A percentile compares a stretch with the other conserved stretches of the same genome.
phyloP scores from a whole-genome alignment of 2,797 vertebrate species.

The Hyperoplus lanceolatus region DNA sequence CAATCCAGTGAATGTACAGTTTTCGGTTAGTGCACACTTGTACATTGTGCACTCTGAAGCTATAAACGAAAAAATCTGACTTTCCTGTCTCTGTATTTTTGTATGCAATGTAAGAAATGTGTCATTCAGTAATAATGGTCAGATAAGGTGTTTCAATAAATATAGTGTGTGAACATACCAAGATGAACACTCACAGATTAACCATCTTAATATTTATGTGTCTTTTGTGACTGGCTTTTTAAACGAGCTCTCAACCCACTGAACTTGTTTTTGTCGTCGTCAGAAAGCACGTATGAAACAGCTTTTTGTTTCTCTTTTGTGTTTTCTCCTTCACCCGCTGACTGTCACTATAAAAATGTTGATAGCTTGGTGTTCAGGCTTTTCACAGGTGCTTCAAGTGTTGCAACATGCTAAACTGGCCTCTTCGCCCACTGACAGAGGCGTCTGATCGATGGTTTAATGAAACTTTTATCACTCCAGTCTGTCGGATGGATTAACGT shows the following conservation, averaged over 20 bases:
- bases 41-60: too few species aligned
- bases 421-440: constrained; percentile 9
- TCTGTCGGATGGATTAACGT: constrained; percentile 66
- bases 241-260: background rate
- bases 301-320: background rate
- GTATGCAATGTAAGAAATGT: too few species aligned
- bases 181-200: too few species aligned
- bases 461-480: constrained; percentile 73
- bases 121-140: too few species aligned
- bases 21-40: background rate
- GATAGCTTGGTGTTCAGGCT: background rate
- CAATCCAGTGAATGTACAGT: background rate
- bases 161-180: too few species aligned
- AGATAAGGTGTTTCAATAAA: too few species aligned
- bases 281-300: background rate
- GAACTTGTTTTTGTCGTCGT: background rate
- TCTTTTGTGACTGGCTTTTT: background rate
- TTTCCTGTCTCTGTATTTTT: background rate
- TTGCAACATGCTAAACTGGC: background rate
- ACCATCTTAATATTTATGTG: too few species aligned
- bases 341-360: background rate
- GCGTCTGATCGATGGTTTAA: constrained; percentile 68
- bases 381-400: constrained; percentile 24
- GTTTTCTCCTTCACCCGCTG: background rate
- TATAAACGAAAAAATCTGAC: background rate